Evolutionary conservation across 2,888 invertebrate species (phyloP), one percentile per base, ranked within the genome.

Genomic region (Lymantria monacha): DNA sequence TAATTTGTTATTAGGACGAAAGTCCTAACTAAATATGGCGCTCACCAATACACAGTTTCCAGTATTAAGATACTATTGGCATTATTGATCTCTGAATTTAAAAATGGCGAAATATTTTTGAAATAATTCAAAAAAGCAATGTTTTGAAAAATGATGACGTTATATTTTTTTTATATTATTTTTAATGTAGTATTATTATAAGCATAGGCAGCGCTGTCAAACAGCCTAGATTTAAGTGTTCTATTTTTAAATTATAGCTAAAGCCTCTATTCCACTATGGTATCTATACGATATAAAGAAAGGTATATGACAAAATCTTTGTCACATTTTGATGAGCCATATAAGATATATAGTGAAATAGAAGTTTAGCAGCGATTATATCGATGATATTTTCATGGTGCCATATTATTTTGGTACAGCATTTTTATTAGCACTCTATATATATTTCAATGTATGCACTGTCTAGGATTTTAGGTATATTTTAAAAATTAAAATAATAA

Each of bases 11-110:
- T 22, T 22, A 3, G 2, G 22, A 3, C 5, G n/a, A n/a, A n/a
- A n/a, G 22, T 22, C 22, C 2, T 5, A 22, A 22, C 5, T 3
- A 22, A 22, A 22, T 22, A 22, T 22, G 2, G 2, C 22, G 22
- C 2, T 3, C 22, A 22, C 22, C 2, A 22, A 22, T 77, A 66
- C 85, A 73, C 85, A 73, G 2, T 10, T 33, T 3, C 9, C 33
- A 33, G 33, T 33, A 33, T 33, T 33, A 33, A 2, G 3, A 33
- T 33, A 33, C 3, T 33, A 10, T 10, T 10, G 10, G 33, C 33
- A 33, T 33, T 10, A 33, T 33, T 33, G 33, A 33, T 33, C 33
- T 33, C 33, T 9, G 33, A 33, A 33, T 33, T 10, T 33, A 33
- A 10, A 33, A 33, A 33, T 10, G 40, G 13, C 44, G 41, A 3